A percentile compares a stretch with the other conserved stretches of the same genome.
Conservation (phyloP, 2,888 invertebrate genomes). For the Tryphoninae sp. region DNA sequence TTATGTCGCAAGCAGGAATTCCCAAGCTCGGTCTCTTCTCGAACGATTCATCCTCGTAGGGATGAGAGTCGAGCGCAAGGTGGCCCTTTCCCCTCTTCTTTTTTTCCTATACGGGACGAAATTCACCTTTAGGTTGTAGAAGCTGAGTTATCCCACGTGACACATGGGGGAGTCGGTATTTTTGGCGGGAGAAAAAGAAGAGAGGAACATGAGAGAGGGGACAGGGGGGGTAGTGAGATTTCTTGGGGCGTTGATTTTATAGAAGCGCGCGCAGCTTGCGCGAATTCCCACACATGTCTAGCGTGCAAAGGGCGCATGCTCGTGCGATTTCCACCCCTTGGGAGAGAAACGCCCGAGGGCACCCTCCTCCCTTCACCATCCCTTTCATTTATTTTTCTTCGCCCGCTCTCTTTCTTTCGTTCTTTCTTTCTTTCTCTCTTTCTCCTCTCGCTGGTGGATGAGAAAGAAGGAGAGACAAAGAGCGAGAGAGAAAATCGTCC, state of each 20-base stretch:
- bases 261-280: slow-evolving; percentile 73
- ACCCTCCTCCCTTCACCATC: slow-evolving; percentile 32
- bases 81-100: slow-evolving; percentile 29
- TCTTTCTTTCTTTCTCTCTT: slow-evolving; percentile 2
- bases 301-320: slow-evolving; percentile 59
- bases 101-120: slow-evolving; percentile 16
- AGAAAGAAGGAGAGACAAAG: background rate
- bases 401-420: background rate
- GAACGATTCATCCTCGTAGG: slow-evolving; percentile 48
- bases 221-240: slow-evolving; percentile 36
- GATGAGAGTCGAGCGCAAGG: slow-evolving; percentile 53
- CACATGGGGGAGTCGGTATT: slow-evolving; percentile 38
- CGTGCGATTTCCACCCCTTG: slow-evolving; percentile 61
- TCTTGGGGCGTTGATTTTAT: slow-evolving; percentile 53
- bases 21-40: slow-evolving; percentile 40
- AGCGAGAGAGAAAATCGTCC: slow-evolving; percentile 12
- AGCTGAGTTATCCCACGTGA: slow-evolving; percentile 17
- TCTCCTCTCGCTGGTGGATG: background rate
- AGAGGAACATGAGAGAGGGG: slow-evolving; percentile 17
- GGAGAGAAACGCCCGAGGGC: slow-evolving; percentile 30
- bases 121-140: slow-evolving; percentile 29
- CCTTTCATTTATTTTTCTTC: slow-evolving; percentile 31
- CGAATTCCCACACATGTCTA: slow-evolving; percentile 72
- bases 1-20: slow-evolving; percentile 47
- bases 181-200: slow-evolving; percentile 45